A percentile compares a stretch with the other conserved stretches of the same genome.
These are phyloP conservation scores for Amblyjoppa fuscipennis DNA, from an alignment of 2,888 invertebrate species.

Conservation along the genomic window DNA sequence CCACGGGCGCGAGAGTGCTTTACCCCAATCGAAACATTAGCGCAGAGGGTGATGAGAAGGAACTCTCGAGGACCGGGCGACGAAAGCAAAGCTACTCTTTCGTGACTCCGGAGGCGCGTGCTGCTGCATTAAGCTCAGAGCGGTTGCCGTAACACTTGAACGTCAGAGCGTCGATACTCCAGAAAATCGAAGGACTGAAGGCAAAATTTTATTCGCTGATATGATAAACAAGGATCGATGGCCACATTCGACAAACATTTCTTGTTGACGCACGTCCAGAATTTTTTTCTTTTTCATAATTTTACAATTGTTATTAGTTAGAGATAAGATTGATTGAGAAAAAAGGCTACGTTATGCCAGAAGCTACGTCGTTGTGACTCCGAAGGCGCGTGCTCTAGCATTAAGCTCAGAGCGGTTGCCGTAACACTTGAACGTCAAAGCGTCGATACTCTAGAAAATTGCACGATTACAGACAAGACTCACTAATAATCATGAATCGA, in stretches of 20 bases:
- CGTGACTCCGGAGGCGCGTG: constrained; percentile 77
- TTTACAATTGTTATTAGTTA: too few species aligned
- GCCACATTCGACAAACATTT: too few species aligned
- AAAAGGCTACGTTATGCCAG: too few species aligned
- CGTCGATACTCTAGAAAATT: too few species aligned
- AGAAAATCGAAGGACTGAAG: background rate
- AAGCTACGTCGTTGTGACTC: too few species aligned
- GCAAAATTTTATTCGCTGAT: background rate
- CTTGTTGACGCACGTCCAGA: too few species aligned
- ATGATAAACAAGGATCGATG: background rate
- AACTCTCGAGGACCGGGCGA: constrained; percentile 41
- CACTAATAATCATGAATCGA: background rate
- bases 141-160: background rate
- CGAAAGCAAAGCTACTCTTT: constrained; percentile 71
- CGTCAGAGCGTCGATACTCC: background rate
- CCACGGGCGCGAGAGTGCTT: constrained; percentile 53
- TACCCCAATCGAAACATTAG: constrained; percentile 60
- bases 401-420: too few species aligned
- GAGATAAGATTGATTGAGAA: too few species aligned
- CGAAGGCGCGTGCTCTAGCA: too few species aligned
- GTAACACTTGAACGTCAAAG: too few species aligned
- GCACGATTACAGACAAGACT: too few species aligned
- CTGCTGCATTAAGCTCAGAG: constrained; percentile 57
- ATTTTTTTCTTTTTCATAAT: too few species aligned
- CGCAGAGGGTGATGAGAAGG: constrained; percentile 31